These are phyloP conservation scores for Alexandromys fortis DNA, from an alignment of 2,113 vertebrate species.

Conservation along the genomic window DNA sequence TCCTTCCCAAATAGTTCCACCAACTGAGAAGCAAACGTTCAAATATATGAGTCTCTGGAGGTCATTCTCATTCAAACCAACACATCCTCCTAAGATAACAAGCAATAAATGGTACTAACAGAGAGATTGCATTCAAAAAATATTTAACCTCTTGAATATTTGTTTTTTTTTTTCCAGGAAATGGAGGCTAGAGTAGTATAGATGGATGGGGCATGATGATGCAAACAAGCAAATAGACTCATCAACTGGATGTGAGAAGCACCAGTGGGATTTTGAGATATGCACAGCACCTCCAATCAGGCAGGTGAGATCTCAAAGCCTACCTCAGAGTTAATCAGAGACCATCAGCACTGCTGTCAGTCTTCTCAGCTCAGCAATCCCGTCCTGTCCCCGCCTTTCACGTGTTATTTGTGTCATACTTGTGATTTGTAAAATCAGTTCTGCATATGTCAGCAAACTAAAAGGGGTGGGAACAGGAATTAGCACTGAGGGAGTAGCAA, in stretches of 20 bases:
- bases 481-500: constrained; percentile 8
- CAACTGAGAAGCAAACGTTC: background rate
- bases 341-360: constrained; percentile 41
- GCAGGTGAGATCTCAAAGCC: background rate
- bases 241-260: background rate
- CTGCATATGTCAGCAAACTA: background rate
- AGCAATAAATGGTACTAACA: background rate
- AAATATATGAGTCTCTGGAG: background rate
- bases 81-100: constrained; percentile 4
- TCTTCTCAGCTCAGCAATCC: background rate
- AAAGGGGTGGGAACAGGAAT: background rate
- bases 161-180: background rate
- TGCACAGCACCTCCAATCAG: background rate
- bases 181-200: background rate
- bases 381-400: background rate
- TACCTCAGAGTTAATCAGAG: constrained; percentile 54
- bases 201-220: background rate
- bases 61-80: background rate
- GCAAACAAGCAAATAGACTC: background rate
- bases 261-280: background rate
- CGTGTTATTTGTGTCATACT: background rate
- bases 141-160: background rate
- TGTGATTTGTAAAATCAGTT: background rate
- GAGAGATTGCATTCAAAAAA: background rate
- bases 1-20: background rate